Evolutionary conservation across 2,113 vertebrate genomes (phyloP), one percentile per base, ranked within the genome.

Genomic region (Hippocampus guttulatus): DNA sequence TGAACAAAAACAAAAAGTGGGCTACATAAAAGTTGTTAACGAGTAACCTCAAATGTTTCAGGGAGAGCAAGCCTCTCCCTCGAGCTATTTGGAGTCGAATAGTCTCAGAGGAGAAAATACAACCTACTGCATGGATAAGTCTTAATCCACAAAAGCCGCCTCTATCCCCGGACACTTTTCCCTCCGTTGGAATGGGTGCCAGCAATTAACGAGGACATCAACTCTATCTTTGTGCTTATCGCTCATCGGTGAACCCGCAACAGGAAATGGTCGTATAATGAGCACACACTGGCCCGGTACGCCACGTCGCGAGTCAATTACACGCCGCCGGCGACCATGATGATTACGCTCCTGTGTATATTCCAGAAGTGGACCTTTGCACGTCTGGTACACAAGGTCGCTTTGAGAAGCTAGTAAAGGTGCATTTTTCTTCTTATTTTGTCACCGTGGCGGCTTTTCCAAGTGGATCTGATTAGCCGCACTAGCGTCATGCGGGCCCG

Each of bases 201-300:
- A 67, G 61, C 30, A 60, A 65, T 69, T 71, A 68, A 33, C 63
- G 33, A 71, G 57, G n/a, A 73, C 55, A 70, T 78, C 83, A 82
- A 85, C 72, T 49, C 76, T 77, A 82, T 86, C 77, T 85, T 87
- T 90, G 81, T 88, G 81, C 80, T 87, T 86, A 87, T 85, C 85
- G 73, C 64, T 79, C 54, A 86, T 85, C 87, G 49, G 75, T 40
- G 60, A 81, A 78, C 79, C 87, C 69, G 80, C 45, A 82, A 80
- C 77, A 86, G 88, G 85, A 90, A 91, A 91, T 90, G 74, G 77
- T 71, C 68, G 86, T 86, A 82, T 85, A 92, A 91, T 90, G 79
- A 74, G 79, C 69, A 33, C 69, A 33, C 21, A 69, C 72, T 72
- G 84, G 70, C 81, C 78, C 68, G 84, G 86, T 87, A 86, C 85